phyloP scores from a whole-genome alignment of 2,113 vertebrate species.

The Polypterus senegalus region DNA sequence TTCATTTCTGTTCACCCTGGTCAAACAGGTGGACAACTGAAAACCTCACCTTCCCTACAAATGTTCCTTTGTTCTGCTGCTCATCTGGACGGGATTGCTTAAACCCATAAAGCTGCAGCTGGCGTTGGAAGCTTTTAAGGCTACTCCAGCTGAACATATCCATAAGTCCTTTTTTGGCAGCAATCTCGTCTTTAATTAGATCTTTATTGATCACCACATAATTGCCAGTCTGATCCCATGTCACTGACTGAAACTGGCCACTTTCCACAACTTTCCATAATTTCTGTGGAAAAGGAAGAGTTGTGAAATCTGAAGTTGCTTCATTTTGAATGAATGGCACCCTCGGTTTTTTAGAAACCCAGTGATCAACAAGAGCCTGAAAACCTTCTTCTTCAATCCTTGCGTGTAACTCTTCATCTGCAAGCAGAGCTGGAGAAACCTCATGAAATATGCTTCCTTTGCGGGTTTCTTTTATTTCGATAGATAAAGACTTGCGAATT shows the following conservation, averaged over 20 bases:
- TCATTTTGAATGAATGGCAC: conserved; percentile 7
- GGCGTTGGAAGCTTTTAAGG: conserved; percentile 22
- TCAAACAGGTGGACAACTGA: too few species aligned
- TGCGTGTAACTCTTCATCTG: conserved; percentile 8
- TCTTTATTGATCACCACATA: conserved; percentile 6
- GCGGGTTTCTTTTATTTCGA: too few species aligned
- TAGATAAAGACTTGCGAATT: too few species aligned
- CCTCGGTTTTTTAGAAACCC: background rate
- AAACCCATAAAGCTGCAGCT: conserved; percentile 28
- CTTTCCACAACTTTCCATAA: conserved; percentile 19
- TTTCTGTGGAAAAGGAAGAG: conserved; percentile 19
- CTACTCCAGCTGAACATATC: conserved; percentile 21
- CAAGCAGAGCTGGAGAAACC: too few species aligned
- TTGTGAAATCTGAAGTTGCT: conserved; percentile 12
- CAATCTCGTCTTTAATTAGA: conserved; percentile 20
- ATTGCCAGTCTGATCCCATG: conserved; percentile 11
- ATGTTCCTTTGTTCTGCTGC: background rate
- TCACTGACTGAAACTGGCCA: conserved; percentile 10
- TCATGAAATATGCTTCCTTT: too few species aligned
- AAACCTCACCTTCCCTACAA: too few species aligned
- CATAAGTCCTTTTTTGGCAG: conserved; percentile 7
- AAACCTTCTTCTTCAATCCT: conserved; percentile 17
- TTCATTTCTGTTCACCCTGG: too few species aligned
- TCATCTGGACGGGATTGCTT: conserved; percentile 16
- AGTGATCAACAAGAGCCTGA: accelerated